These are phyloP conservation scores for Entomobrya multifasciata DNA, from an alignment of 2,888 invertebrate species.

Conservation along the genomic window DNA sequence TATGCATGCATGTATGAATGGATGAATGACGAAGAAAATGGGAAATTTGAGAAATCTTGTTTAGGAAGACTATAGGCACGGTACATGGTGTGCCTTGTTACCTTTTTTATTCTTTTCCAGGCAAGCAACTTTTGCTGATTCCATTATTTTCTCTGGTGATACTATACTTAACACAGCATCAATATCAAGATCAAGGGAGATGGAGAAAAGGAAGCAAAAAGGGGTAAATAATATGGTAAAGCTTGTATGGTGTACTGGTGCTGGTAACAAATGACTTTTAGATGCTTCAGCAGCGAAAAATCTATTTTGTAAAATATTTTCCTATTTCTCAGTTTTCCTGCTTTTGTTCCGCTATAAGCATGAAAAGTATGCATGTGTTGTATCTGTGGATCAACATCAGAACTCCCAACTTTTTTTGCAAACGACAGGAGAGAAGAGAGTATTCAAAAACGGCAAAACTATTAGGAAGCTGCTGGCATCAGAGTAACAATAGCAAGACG, in stretches of 20 bases:
- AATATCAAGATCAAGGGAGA: slow-evolving; percentile 54
- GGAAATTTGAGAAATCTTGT: slow-evolving; percentile 59
- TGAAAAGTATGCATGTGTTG: too few species aligned
- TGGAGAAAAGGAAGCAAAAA: slow-evolving; percentile 51
- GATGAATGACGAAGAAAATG: slow-evolving; percentile 48
- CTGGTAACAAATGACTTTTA: slow-evolving; percentile 70
- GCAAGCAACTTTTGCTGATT: slow-evolving; percentile 10
- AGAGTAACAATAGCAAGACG: too few species aligned
- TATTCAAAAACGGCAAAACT: slow-evolving; percentile 14
- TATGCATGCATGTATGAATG: slow-evolving; percentile 50
- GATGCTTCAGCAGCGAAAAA: slow-evolving; percentile 63
- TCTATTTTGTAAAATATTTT: slow-evolving; percentile 68
- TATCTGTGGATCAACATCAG: too few species aligned
- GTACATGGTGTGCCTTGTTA: too few species aligned
- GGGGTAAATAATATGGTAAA: slow-evolving; percentile 46
- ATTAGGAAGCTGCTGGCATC: background rate
- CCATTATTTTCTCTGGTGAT: background rate
- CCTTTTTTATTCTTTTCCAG: slow-evolving; percentile 12
- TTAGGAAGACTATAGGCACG: slow-evolving; percentile 16
- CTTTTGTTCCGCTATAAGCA: too few species aligned
- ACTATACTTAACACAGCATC: background rate
- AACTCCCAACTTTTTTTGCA: too few species aligned
- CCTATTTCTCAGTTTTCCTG: background rate
- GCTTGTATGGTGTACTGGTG: background rate
- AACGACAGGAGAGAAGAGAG: slow-evolving; percentile 46